Evolutionary conservation across 1,140 invertebrate genomes (phyloP).

Genomic region (Drosophila navojoa): DNA sequence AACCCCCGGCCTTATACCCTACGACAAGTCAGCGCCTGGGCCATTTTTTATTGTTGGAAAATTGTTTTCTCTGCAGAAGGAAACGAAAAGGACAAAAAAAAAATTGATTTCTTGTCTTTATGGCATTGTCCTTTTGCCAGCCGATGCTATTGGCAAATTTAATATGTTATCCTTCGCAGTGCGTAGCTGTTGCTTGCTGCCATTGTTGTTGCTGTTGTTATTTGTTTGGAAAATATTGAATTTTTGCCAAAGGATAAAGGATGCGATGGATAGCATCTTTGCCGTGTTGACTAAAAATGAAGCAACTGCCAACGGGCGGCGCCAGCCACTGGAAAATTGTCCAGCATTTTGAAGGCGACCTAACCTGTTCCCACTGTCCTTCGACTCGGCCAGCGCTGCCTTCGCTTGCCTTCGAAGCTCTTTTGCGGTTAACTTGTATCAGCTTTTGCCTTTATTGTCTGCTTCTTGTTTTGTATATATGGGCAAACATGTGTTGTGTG

Average conservation of each 20-base stretch:
- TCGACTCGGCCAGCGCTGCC: constrained; percentile 5
- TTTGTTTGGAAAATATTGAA: constrained; percentile 80
- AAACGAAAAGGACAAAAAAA: constrained; percentile 33
- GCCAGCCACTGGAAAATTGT: constrained; percentile 66
- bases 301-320: constrained; percentile 42
- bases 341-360: constrained; percentile 22
- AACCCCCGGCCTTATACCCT: not conserved
- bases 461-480: constrained; percentile 14
- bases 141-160: constrained; percentile 69
- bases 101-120: constrained; percentile 79
- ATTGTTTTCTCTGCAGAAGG: constrained; percentile 60
- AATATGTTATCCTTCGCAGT: constrained; percentile 72
- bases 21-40: constrained; percentile 49
- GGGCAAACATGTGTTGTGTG: constrained; percentile 66
- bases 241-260: constrained; percentile 63
- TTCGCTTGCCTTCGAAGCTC: constrained; percentile 38
- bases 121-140: constrained; percentile 71
- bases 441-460: constrained; percentile 48
- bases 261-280: constrained; percentile 67
- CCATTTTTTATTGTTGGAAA: constrained; percentile 79
- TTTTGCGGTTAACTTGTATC: constrained; percentile 72
- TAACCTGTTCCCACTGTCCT: constrained; percentile 15
- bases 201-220: constrained; percentile 31
- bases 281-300: constrained; percentile 75
- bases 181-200: constrained; percentile 32